Base-by-base conservation (phyloP, 1,140 invertebrate genomes). In the Drosophila pseudoananassae region DNA sequence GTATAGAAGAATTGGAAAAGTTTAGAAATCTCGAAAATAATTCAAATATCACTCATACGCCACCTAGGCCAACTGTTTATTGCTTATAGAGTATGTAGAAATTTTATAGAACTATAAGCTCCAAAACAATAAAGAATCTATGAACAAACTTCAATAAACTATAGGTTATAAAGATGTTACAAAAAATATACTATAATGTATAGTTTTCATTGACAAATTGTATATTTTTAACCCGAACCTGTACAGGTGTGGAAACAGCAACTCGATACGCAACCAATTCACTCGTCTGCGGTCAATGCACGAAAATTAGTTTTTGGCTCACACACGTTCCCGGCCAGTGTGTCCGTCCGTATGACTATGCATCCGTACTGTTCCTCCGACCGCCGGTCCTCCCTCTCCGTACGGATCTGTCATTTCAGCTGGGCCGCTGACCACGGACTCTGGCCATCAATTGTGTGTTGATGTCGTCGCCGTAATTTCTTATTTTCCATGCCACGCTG, bases 401-500 rank as follows among this genome's bases (percentile, higher is more conserved):
- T 38, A 20, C 65, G 46, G 69, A 68, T 54, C 65, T 65, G 66
- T 70, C 66, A 69, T 54, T 51, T 70, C 14, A 31, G 23, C 53
- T 45, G 50, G 43, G 25, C 14, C 15, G 29, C 20, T 49, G 64
- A n/a, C 59, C 57, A 53, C 36, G 27, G 53, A 52, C 43, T 40
- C 45, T 29, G 46, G 69, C 56, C 70, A 74, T 73, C 70, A 73
- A 61, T 43, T 73, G 65, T 70, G 66, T 23, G 66, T 31, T 36
- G 69, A 74, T 53, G 57, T 63, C 55, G 69, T 54, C 66, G 56
- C 70, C 76, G 64, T 82, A 78, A 78, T 78, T 82, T 83, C 76
- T 83, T 83, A 76, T 78, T 82, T 83, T 74, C 58, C 78, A 66
- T 80, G 72, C 75, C 72, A 57, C 70, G 60, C 1, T 60, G 51